These are phyloP conservation scores for Anthoscopus minutus DNA, from an alignment of 2,113 vertebrate genomes.

Conservation along the genomic window DNA sequence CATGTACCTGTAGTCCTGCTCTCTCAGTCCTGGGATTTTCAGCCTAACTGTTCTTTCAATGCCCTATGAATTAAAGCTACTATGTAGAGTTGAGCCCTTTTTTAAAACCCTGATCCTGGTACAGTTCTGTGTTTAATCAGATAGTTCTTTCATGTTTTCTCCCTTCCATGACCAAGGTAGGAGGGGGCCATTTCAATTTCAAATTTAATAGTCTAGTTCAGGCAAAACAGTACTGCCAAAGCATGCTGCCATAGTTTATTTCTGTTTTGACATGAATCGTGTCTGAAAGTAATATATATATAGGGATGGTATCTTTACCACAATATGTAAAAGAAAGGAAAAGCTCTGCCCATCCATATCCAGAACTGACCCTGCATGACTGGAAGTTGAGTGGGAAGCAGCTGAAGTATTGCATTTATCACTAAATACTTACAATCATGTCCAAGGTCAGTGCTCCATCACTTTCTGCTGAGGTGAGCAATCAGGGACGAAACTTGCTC, in stretches of 20 bases:
- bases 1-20: not conserved
- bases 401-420: not conserved
- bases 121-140: not conserved
- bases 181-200: not conserved
- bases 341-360: not conserved
- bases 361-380: not conserved
- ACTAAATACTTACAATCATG: not conserved
- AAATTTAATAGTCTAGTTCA: not conserved
- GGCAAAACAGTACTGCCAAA: not conserved
- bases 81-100: not conserved
- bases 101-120: not conserved
- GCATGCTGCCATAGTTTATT: not conserved
- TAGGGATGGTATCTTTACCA: not conserved
- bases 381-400: not conserved
- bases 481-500: not conserved
- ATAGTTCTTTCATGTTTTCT: not conserved
- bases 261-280: not conserved
- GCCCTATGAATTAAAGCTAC: not conserved
- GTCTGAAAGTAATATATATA: not conserved
- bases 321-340: not conserved
- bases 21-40: not conserved
- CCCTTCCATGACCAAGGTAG: not conserved
- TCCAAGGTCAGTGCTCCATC: not conserved
- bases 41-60: not conserved
- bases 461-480: not conserved